Percentiles rank a stretch among this genome's conserved stretches.
Evolutionary conservation across 2,888 invertebrate genomes (phyloP).

Genomic region (Drosophila acutilabella): DNA sequence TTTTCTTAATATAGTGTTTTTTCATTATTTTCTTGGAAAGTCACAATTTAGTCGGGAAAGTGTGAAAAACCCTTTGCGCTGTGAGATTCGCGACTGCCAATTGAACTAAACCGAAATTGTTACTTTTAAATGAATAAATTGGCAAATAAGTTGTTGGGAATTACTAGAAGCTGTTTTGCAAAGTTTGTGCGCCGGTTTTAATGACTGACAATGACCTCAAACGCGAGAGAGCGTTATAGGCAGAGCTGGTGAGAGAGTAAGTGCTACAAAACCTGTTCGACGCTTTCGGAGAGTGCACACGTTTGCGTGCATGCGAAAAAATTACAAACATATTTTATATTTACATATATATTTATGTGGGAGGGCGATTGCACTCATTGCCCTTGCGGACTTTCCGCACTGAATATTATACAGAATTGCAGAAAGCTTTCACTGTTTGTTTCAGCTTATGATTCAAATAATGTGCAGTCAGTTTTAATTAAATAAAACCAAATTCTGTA

Average conservation of each 20-base stretch:
- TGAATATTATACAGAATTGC: too few relatives aligned
- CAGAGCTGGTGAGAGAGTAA: not conserved
- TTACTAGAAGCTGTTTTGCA: constrained; percentile 19
- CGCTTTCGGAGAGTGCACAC: constrained; percentile 10
- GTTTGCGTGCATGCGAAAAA: not conserved
- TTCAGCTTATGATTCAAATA: too few relatives aligned
- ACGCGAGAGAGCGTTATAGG: not conserved
- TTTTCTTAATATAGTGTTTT: not conserved
- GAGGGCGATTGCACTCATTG: not conserved
- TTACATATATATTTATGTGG: not conserved
- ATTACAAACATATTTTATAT: not conserved
- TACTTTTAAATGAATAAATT: constrained; percentile 16
- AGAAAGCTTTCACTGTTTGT: too few relatives aligned
- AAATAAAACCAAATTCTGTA: not conserved
- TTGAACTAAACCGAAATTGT: not conserved
- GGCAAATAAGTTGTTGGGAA: constrained; percentile 44
- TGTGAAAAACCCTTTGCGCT: constrained; percentile 49
- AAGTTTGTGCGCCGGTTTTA: constrained; percentile 2
- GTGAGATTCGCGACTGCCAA: constrained; percentile 46
- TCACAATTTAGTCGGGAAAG: constrained; percentile 40
- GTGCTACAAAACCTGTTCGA: constrained; percentile 8
- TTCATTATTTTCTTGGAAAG: constrained; percentile 3
- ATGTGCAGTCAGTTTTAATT: too few relatives aligned
- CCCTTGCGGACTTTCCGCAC: not conserved
- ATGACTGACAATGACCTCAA: constrained; percentile 7